These are phyloP conservation scores for Nesoenas mayeri DNA, from an alignment of 2,113 vertebrate genomes.

Conservation along the genomic window DNA sequence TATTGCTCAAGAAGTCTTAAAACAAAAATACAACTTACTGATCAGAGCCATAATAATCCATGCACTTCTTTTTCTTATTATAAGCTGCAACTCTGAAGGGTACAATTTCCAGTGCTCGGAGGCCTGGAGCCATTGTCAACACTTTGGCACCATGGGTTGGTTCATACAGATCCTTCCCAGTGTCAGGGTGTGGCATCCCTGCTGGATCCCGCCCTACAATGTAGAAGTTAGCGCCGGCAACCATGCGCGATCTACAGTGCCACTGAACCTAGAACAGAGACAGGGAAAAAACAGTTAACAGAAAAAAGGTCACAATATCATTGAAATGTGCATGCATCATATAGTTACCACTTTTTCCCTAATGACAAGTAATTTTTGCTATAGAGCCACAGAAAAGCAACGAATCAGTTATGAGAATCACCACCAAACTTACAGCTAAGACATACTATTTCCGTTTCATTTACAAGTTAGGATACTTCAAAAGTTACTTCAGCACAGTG, in stretches of 20 bases:
- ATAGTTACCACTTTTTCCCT: neutral
- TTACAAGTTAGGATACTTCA: neutral
- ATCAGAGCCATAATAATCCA: constrained; percentile 94
- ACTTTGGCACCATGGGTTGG: constrained; percentile 96
- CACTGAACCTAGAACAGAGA: constrained; percentile 89
- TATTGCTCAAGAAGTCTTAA: neutral
- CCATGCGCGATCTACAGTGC: constrained; percentile 97
- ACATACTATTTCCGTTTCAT: neutral
- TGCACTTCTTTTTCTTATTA: constrained; percentile 91
- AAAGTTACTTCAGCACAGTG: neutral
- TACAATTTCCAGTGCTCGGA: constrained; percentile 94
- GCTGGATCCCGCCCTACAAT: constrained; percentile 97
- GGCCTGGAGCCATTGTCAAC: constrained; percentile 96
- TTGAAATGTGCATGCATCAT: neutral
- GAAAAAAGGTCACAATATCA: neutral
- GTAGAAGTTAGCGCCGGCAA: constrained; percentile 98
- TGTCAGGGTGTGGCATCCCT: constrained; percentile 94
- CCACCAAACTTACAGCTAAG: neutral
- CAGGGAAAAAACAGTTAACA: neutral
- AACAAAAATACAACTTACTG: constrained; percentile 82
- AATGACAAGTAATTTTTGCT: neutral
- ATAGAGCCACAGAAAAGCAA: neutral
- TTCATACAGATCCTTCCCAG: constrained; percentile 94
- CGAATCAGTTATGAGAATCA: neutral
- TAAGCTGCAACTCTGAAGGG: constrained; percentile 98